Evolutionary conservation across 2,888 invertebrate species (phyloP).

Genomic region (Mythimna vitellina): DNA sequence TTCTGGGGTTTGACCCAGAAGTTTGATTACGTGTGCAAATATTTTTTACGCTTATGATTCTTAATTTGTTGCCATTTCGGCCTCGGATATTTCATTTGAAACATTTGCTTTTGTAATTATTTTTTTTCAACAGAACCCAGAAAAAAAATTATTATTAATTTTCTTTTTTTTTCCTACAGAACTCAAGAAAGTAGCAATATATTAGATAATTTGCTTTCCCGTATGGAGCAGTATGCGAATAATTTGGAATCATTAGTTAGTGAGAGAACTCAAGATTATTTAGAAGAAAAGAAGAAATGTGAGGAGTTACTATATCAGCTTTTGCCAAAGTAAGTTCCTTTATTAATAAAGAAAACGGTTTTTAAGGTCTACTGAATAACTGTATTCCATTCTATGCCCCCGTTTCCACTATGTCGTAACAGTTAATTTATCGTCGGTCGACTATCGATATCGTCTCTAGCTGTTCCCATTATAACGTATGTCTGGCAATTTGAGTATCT

Average conservation of each 20-base stretch:
- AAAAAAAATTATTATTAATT: background rate
- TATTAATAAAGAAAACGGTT: background rate
- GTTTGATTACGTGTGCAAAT: background rate
- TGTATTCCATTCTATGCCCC: background rate
- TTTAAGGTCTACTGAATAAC: background rate
- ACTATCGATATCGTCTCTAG: no score
- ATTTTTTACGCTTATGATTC: background rate
- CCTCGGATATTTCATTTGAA: background rate
- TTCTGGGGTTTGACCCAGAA: background rate
- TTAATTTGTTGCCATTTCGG: background rate
- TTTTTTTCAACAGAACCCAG: no score
- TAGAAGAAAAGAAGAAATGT: slow-evolving; percentile 99
- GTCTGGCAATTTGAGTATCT: no score
- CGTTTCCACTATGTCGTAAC: no score
- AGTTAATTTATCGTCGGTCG: no score
- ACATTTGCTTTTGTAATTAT: background rate
- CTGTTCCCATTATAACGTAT: no score
- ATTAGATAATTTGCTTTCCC: slow-evolving; percentile 97
- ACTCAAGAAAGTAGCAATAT: slow-evolving; percentile 98
- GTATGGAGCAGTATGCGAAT: slow-evolving; percentile 99
- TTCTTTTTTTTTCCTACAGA: slow-evolving; percentile 86
- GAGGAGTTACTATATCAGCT: slow-evolving; percentile 99
- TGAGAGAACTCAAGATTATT: slow-evolving; percentile 98
- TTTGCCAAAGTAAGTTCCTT: slow-evolving; percentile 95
- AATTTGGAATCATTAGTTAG: slow-evolving; percentile 99